Conservation (phyloP, 2,113 vertebrate genomes). For the Phodopus roborovskii region DNA sequence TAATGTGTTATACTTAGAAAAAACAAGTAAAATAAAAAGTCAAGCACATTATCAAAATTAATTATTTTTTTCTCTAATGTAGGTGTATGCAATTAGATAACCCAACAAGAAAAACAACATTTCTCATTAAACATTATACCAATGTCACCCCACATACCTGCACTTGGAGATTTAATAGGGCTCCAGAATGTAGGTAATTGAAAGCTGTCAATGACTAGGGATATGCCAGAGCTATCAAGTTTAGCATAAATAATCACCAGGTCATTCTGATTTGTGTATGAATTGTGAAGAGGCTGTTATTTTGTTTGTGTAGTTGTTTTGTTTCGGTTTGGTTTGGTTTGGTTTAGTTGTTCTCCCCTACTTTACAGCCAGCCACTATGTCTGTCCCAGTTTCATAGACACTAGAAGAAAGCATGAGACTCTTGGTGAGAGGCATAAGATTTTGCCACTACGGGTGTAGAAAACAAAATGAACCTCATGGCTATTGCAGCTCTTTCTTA, state of each 20-base stretch:
- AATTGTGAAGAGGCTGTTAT: background rate
- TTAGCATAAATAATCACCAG: background rate
- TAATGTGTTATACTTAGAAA: background rate
- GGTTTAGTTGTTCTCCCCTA: background rate
- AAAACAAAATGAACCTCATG: background rate
- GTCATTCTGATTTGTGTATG: background rate
- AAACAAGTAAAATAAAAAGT: constrained; percentile 30
- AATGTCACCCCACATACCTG: background rate
- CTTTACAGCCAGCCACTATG: background rate
- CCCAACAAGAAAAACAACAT: background rate
- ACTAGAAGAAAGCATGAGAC: background rate
- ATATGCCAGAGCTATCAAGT: background rate
- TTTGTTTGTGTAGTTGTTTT: background rate
- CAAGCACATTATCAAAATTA: background rate
- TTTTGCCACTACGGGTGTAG: background rate
- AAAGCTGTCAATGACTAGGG: background rate
- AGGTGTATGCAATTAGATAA: background rate
- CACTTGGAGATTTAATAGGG: background rate
- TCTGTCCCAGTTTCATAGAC: background rate
- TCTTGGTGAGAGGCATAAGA: background rate
- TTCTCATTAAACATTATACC: background rate
- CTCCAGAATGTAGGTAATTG: background rate
- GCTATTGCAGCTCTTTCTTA: background rate
- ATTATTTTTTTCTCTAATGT: background rate
- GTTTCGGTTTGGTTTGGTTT: background rate